These are phyloP conservation scores for Sarcophaga caerulescens DNA, from an alignment of 2,888 invertebrate genomes.

Conservation along the genomic window DNA sequence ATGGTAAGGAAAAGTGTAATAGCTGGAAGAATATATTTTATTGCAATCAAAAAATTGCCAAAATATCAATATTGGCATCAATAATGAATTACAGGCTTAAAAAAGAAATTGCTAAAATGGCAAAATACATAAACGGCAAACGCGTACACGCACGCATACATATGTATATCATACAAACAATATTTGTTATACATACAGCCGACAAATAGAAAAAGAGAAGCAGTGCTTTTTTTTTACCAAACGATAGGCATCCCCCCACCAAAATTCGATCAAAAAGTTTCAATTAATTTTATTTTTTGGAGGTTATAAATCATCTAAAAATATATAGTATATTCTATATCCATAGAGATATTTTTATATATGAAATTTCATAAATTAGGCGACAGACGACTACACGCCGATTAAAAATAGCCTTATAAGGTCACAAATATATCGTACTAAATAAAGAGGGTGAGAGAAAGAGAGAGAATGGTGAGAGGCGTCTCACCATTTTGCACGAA, in stretches of 20 bases:
- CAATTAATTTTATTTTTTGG: conserved; percentile 47
- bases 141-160: conserved; percentile 46
- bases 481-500: conserved; percentile 64
- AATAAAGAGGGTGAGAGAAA: conserved; percentile 22
- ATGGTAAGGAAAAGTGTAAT: conserved; percentile 59
- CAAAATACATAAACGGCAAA: conserved; percentile 49
- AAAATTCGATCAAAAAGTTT: conserved; percentile 38
- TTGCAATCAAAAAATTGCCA: neutral
- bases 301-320: conserved; percentile 66
- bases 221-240: conserved; percentile 46
- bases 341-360: conserved; percentile 56
- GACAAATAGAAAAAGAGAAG: conserved; percentile 46
- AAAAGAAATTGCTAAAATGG: conserved; percentile 45
- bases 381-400: conserved; percentile 61
- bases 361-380: conserved; percentile 65
- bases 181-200: conserved; percentile 66
- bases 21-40: conserved; percentile 31
- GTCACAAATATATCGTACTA: conserved; percentile 61
- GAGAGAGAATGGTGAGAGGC: conserved; percentile 56
- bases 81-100: neutral
- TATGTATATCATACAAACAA: conserved; percentile 34
- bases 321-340: conserved; percentile 54
- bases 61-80: conserved; percentile 21
- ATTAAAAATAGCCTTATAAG: conserved; percentile 67
- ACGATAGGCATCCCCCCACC: conserved; percentile 28